Evolutionary conservation across 1,140 invertebrate genomes (phyloP), one percentile per base, ranked within the genome.

Genomic region (Lepidurus couesii): DNA sequence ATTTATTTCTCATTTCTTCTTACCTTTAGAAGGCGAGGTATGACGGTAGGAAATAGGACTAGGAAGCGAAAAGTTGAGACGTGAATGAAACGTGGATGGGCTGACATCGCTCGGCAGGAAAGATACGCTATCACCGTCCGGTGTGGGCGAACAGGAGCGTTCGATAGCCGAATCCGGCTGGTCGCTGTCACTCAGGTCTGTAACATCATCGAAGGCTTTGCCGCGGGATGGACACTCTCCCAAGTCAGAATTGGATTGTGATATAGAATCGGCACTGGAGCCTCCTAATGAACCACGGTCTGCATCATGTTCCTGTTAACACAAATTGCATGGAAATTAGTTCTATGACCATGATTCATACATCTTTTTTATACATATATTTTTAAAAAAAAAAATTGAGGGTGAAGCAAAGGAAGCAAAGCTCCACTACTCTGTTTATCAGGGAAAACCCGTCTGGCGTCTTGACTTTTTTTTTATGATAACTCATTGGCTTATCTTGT

Each of bases 111-210:
- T 43, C n/a, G 34, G 73, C 77, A 74, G 45, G 73, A 43, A 79
- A 24, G 76, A 24, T 11, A 26, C 42, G 42, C 73, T 44, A 45
- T 80, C 78, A 43, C 78, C 34, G 10, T 75, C 78, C 74, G 78
- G 47, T 43, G 78, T 74, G 75, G 78, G 75, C 44, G 78, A 79
- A 43, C 79, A 82, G 7, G 81, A 81, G 21, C 77, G 82, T 47
- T 83, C 83, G 73, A 82, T 81, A 4, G 82, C 81, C 1, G 82
- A 82, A 79, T 87, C 86, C 43, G 84, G 85, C 7, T 86, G 86
- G 42, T 88, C 87, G 26, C 87, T 86, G 74, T 87, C 86, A 75
- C 85, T 84, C 26, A 81, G 73, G 45, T 85, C 84, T 34, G 83
- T 81, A 79, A 83, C 84, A 76, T 82, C 45, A 75, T 75, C 79